phyloP scores from a whole-genome alignment of 2,797 vertebrate genomes.

The Clarias pachynema region DNA sequence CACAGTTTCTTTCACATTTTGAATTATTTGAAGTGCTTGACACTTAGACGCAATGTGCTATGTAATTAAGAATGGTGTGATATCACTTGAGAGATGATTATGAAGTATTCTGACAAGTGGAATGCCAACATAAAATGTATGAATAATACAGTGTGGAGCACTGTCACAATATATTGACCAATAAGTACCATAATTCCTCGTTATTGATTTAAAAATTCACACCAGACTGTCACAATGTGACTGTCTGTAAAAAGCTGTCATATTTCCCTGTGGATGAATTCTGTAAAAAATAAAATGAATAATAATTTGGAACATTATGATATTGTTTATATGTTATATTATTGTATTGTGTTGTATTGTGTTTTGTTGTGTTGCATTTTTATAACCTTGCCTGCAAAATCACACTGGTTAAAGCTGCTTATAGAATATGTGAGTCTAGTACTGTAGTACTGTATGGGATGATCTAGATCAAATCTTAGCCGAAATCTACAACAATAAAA shows the following conservation, averaged over 20 bases:
- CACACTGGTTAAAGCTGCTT: background rate
- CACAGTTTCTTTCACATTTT: slow-evolving; percentile 5
- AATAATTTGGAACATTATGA: too few species aligned
- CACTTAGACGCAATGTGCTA: slow-evolving; percentile 4
- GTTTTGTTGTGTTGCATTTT: background rate
- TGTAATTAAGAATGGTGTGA: slow-evolving; percentile 40
- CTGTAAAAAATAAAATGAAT: background rate
- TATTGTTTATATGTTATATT: too few species aligned
- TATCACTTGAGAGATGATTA: slow-evolving; percentile 19
- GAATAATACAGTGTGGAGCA: slow-evolving; percentile 42
- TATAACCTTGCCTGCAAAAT: background rate
- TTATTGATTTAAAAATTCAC: slow-evolving; percentile 19
- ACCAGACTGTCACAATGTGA: background rate
- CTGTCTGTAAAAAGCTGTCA: background rate
- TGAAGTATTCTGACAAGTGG: slow-evolving; percentile 17
- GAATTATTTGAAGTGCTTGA: background rate
- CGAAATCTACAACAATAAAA: background rate
- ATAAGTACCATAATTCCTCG: slow-evolving; percentile 6
- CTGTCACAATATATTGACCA: background rate
- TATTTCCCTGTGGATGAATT: background rate
- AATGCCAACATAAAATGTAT: slow-evolving; percentile 36
- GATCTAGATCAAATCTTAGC: background rate
- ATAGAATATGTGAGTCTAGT: background rate
- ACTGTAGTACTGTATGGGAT: background rate
- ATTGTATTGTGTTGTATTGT: background rate